Conservation (phyloP, 2,888 invertebrate genomes). For the Morpho helenor region DNA sequence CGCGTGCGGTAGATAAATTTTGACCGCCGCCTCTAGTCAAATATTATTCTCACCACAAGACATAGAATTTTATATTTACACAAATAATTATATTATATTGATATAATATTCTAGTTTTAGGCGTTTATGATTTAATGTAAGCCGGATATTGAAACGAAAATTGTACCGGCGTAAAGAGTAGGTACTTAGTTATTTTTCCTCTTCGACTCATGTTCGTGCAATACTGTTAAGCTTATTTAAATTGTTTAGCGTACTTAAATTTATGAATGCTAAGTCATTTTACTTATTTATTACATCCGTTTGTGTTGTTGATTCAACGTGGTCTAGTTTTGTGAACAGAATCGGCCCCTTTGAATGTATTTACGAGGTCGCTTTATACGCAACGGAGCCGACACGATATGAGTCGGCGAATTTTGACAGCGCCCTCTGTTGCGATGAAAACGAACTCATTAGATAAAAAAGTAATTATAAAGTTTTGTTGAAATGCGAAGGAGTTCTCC, state of each 20-base stretch:
- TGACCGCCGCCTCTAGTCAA: conserved; percentile 74
- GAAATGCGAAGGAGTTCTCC: conserved; percentile 6
- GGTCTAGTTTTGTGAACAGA: conserved; percentile 41
- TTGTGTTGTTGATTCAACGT: conserved; percentile 50
- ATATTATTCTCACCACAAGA: conserved; percentile 74
- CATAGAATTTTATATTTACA: conserved; percentile 80
- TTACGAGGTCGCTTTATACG: conserved; percentile 22
- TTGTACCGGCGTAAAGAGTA: conserved; percentile 31
- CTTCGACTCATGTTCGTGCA: conserved; percentile 62
- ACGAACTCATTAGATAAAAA: not conserved
- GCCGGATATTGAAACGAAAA: conserved; percentile 49
- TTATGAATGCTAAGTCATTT: conserved; percentile 31
- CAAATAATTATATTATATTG: conserved; percentile 78
- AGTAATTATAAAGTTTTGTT: not conserved
- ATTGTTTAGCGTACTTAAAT: conserved; percentile 59
- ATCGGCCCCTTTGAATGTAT: conserved; percentile 2
- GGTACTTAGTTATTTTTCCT: conserved; percentile 58
- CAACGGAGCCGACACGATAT: conserved; percentile 15
- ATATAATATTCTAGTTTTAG: conserved; percentile 79
- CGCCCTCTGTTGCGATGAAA: conserved; percentile 1
- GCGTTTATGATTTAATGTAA: conserved; percentile 72
- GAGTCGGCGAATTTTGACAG: not conserved
- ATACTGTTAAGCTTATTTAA: conserved; percentile 73
- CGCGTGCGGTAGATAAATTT: conserved; percentile 35
- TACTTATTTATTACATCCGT: conserved; percentile 39